A percentile compares a stretch with the other conserved stretches of the same genome.
Evolutionary conservation across 2,888 invertebrate species (phyloP).

Genomic region (Athetis lepigone): DNA sequence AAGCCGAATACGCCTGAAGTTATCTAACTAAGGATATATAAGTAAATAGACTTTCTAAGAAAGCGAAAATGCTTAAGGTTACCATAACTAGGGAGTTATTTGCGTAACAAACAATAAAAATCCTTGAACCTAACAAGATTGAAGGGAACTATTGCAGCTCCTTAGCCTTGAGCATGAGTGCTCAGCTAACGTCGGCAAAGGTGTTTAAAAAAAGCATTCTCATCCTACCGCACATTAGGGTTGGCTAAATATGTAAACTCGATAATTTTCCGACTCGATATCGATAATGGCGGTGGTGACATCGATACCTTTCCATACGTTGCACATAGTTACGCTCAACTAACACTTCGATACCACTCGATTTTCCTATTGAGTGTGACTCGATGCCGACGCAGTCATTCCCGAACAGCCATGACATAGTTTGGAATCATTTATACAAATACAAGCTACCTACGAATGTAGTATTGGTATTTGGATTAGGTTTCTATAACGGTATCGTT

Average conservation of each 20-base stretch:
- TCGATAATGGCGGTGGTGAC: conserved; percentile 12
- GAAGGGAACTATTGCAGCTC: conserved; percentile 21
- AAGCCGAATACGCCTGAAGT: no score
- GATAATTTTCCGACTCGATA: conserved; percentile 24
- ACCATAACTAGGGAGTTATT: conserved; percentile 12
- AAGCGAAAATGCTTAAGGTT: conserved; percentile 15
- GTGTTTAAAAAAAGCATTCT: conserved; percentile 21
- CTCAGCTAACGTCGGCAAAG: conserved; percentile 20
- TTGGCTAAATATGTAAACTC: conserved; percentile 30
- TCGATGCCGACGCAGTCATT: conserved; percentile 28
- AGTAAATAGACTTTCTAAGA: conserved; percentile 19
- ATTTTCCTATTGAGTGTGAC: conserved; percentile 26
- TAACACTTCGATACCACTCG: conserved; percentile 35
- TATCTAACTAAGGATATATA: no score
- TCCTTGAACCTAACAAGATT: conserved; percentile 15
- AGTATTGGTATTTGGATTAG: neutral
- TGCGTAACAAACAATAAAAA: conserved; percentile 24
- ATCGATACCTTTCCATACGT: conserved; percentile 30
- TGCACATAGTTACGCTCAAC: conserved; percentile 32
- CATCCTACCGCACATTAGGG: conserved; percentile 21
- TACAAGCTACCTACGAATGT: conserved; percentile 6
- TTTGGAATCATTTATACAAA: conserved; percentile 41
- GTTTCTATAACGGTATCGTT: neutral
- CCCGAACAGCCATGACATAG: conserved; percentile 31
- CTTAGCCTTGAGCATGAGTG: conserved; percentile 31